Base-by-base conservation (phyloP, 2,888 invertebrate species). In the Unio delphinus region DNA sequence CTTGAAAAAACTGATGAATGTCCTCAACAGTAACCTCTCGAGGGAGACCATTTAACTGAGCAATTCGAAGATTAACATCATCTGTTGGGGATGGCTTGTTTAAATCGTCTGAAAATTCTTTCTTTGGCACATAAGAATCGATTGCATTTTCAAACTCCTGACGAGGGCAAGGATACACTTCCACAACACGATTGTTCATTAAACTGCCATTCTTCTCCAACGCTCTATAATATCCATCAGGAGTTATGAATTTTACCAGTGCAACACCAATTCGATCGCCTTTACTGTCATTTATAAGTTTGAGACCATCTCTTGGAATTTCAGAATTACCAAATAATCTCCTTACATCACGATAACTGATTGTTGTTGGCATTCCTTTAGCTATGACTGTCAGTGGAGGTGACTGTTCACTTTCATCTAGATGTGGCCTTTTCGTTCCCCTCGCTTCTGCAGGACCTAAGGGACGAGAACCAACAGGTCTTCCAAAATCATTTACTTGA, bases 1-100 rank as follows among this genome's bases (percentile, higher is more conserved):
- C 97, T 83, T 94, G 93, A 93, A 99, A 98, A 92, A 95, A 98
- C 90, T 95, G 94, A 78, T 96, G 94, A 91, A 99, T 96, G 91
- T 99, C 98, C 4, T 80, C 77, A 55, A 71, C 72, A 11, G 75
- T 81, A 18, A 81, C 78, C 66, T 79, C 78, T 59, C 71, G 73
- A 1, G 83, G 81, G 55, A 85, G 74, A n/a, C 78, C 75, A 61
- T 74, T 79, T 4, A 86, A 61, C 61, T 75, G 76, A 4, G 82
- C 72, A 60, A 84, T 73, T 64, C 57, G 6, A 7, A 64, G 17
- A 17, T 64, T 60, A 57, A 61, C 34, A 28, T 73, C 73, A 30
- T 73, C 76, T 28, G 72, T 59, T 28, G 65, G 63, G 3, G 65
- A 56, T 55, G 67, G 59, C 17, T 70, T 67, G 2, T 69, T 61